phyloP scores from a whole-genome alignment of 1,140 invertebrate species.

The Camponotus pennsylvanicus region DNA sequence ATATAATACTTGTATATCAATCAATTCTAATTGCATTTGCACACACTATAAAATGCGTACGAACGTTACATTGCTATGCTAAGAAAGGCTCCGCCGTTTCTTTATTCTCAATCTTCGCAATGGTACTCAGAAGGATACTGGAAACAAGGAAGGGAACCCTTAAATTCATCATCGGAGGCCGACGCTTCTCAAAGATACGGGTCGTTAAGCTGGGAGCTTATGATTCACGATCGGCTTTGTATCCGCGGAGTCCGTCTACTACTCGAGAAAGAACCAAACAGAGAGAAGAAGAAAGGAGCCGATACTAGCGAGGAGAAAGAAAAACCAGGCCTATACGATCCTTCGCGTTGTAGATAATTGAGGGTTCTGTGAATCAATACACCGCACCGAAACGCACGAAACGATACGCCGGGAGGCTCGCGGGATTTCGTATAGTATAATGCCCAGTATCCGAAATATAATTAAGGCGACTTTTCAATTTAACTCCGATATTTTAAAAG shows the following conservation, averaged over 20 bases:
- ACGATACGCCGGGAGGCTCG: slow-evolving; percentile 34
- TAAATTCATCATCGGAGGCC: slow-evolving; percentile 72
- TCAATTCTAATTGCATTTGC: slow-evolving; percentile 14
- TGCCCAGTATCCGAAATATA: slow-evolving; percentile 80
- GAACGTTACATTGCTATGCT: neutral
- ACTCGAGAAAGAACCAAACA: slow-evolving; percentile 21
- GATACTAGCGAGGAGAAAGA: slow-evolving; percentile 60
- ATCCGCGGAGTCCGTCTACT: slow-evolving; percentile 50
- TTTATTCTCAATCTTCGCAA: slow-evolving; percentile 24
- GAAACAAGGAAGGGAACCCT: slow-evolving; percentile 40
- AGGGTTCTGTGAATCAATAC: slow-evolving; percentile 80
- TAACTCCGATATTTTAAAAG: slow-evolving; percentile 83
- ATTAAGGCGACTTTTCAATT: slow-evolving; percentile 84
- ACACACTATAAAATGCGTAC: neutral
- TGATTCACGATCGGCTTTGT: slow-evolving; percentile 78
- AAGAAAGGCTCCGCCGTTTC: slow-evolving; percentile 19
- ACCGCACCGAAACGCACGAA: slow-evolving; percentile 13
- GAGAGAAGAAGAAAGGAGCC: slow-evolving; percentile 41
- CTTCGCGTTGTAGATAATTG: slow-evolving; percentile 76
- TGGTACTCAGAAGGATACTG: slow-evolving; percentile 7
- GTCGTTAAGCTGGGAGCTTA: slow-evolving; percentile 78
- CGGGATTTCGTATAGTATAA: slow-evolving; percentile 69
- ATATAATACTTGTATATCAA: neutral
- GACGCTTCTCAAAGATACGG: slow-evolving; percentile 67
- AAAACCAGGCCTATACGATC: slow-evolving; percentile 68